Conservation (phyloP, 2,888 invertebrate genomes). For the Glomeris marginata region DNA sequence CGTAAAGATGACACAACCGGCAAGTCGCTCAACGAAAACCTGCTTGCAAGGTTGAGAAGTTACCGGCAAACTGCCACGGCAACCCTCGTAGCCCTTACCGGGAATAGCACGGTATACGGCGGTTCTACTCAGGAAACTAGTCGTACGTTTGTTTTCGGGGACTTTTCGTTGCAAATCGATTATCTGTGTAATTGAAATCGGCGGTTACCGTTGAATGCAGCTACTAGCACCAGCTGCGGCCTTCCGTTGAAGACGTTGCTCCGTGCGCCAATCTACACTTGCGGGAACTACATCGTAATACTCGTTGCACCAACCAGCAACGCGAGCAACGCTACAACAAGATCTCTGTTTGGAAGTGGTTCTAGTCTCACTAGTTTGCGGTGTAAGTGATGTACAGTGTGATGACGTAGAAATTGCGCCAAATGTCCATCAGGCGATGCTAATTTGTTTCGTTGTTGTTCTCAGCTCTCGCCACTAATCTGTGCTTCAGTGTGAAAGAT, state of each 20-base stretch:
- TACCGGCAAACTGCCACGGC: constrained; percentile 23
- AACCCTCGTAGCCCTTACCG: constrained; percentile 26
- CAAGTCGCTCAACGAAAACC: constrained; percentile 26
- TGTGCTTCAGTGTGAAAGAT: constrained; percentile 26
- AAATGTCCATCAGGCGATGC: neutral
- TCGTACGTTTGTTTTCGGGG: neutral
- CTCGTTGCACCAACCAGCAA: constrained; percentile 23
- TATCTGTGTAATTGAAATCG: too few relatives aligned
- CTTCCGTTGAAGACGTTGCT: constrained; percentile 24
- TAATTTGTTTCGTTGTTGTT: constrained; percentile 11
- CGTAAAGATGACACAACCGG: constrained; percentile 24
- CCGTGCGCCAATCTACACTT: constrained; percentile 25
- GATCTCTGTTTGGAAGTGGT: constrained; percentile 28
- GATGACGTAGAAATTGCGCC: too few relatives aligned
- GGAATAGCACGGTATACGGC: constrained; percentile 14
- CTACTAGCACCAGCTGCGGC: constrained; percentile 25
- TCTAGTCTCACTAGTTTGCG: constrained; percentile 24
- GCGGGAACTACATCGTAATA: constrained; percentile 26
- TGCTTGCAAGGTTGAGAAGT: constrained; percentile 26
- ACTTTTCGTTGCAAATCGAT: too few relatives aligned
- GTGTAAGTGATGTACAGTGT: constrained; percentile 24
- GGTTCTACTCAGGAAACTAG: constrained; percentile 1
- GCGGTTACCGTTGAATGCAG: constrained; percentile 8
- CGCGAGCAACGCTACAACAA: constrained; percentile 20
- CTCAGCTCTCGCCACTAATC: constrained; percentile 27